Evolutionary conservation across 2,113 vertebrate species (phyloP), one percentile per base, ranked within the genome.

Genomic region (Oncorhynchus nerka): DNA sequence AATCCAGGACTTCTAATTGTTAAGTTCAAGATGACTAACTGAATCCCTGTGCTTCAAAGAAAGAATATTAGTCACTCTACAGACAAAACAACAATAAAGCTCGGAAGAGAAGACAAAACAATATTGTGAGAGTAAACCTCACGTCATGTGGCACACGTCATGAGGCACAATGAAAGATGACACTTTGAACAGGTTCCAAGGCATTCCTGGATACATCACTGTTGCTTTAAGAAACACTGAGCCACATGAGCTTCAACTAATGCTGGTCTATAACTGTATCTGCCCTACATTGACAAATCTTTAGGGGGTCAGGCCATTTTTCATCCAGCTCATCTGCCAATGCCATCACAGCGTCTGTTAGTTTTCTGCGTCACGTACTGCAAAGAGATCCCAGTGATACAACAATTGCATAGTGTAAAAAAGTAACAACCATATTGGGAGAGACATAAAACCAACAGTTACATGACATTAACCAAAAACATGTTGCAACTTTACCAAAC

Each of bases 201-300:
- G 19, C n/a, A 5, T 26, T 51, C 8, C 32, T 24, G 13, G 59
- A 26, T 59, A 49, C 51, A 49, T 28, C 57, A 64, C 57, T 70
- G 28, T 22, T 20, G 20, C 65, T 81, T 81, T 73, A 74, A 71
- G 59, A 26, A 20, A 15, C 75, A 9, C 26, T 59, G 30, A 70
- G 70, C 71, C 39, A 62, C 45, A 45, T 62, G 64, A 34, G 30
- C 12, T 66, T 70, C 39, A 70, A 34, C 22, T 15, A 70, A 75
- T 24, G 39, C n/a, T 49, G 61, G 55, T 68, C 71, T 84, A 78
- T 81, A 81, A 84, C 68, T 79, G 77, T 74, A 75, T 55, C 49
- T 76, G 79, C 26, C 77, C 83, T 84, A 81, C 77, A 79, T 81
- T 67, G 59, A 30, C 55, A 55, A 51, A 48, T 79, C 76, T 70